Evolutionary conservation across 2,888 invertebrate genomes (phyloP).

Genomic region (Stramonita haemastoma): DNA sequence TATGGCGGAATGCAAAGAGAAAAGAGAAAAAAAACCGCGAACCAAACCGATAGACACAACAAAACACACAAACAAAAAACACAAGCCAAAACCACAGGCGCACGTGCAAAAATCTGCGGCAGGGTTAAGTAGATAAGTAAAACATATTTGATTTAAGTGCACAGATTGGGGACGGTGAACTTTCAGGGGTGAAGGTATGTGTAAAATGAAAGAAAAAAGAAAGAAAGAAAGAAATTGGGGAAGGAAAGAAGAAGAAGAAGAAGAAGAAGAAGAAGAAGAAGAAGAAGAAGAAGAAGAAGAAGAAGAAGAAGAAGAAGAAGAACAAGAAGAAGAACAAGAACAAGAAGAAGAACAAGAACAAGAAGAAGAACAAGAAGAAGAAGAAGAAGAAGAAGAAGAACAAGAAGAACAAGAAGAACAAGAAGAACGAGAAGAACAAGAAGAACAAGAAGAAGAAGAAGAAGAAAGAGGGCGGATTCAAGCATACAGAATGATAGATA

Average conservation of each 20-base stretch:
- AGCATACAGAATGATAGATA: background rate
- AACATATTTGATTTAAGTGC: too few relatives aligned
- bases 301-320: slow-evolving; percentile 14
- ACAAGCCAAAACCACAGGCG: too few relatives aligned
- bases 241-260: background rate
- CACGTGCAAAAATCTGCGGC: too few relatives aligned
- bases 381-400: slow-evolving; percentile 1
- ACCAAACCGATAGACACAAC: too few relatives aligned
- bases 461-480: background rate
- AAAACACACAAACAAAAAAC: too few relatives aligned
- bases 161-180: too few relatives aligned
- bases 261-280: background rate
- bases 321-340: background rate
- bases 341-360: background rate
- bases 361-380: background rate
- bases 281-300: slow-evolving; percentile 14
- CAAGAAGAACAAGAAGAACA: background rate
- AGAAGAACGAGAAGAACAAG: background rate
- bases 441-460: background rate
- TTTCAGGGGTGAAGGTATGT: background rate
- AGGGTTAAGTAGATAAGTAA: too few relatives aligned
- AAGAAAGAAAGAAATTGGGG: background rate
- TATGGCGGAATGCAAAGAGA: too few relatives aligned
- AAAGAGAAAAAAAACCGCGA: too few relatives aligned
- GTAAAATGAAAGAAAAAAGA: background rate